phyloP scores from a whole-genome alignment of 2,113 vertebrate species.

The Chionis minor region DNA sequence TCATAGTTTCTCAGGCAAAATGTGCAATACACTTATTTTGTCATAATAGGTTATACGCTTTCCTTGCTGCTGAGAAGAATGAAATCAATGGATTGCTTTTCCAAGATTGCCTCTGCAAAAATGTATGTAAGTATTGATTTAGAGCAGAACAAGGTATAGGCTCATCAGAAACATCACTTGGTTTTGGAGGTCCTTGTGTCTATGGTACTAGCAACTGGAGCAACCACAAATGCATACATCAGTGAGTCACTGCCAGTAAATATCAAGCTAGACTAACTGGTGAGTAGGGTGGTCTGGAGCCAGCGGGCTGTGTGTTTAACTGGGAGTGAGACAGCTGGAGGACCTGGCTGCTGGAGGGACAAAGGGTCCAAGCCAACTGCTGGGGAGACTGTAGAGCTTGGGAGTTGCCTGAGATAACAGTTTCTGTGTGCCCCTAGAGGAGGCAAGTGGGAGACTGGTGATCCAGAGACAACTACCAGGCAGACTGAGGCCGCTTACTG shows the following conservation, averaged over 20 bases:
- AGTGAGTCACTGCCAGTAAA: neutral
- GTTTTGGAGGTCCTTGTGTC: neutral
- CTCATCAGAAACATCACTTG: neutral
- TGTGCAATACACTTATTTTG: neutral
- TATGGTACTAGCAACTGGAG: neutral
- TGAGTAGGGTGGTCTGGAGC: neutral
- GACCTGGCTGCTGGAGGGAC: neutral
- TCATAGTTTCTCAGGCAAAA: neutral
- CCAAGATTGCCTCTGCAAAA: neutral
- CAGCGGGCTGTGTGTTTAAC: neutral
- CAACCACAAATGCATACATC: accelerated
- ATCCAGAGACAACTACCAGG: neutral
- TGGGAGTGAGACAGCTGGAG: neutral
- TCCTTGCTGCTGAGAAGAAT: neutral
- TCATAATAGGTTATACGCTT: neutral
- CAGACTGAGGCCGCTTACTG: neutral
- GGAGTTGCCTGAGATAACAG: accelerated
- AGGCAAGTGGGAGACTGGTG: neutral
- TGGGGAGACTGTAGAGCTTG: neutral
- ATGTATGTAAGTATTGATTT: neutral
- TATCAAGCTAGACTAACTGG: neutral
- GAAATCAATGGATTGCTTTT: neutral
- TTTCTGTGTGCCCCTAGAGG: neutral
- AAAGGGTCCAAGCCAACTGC: neutral
- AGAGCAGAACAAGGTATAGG: neutral